A percentile compares a stretch with the other conserved stretches of the same genome.
These are phyloP conservation scores for Salvelinus sp. DNA, from an alignment of 2,113 vertebrate species.

Conservation along the genomic window DNA sequence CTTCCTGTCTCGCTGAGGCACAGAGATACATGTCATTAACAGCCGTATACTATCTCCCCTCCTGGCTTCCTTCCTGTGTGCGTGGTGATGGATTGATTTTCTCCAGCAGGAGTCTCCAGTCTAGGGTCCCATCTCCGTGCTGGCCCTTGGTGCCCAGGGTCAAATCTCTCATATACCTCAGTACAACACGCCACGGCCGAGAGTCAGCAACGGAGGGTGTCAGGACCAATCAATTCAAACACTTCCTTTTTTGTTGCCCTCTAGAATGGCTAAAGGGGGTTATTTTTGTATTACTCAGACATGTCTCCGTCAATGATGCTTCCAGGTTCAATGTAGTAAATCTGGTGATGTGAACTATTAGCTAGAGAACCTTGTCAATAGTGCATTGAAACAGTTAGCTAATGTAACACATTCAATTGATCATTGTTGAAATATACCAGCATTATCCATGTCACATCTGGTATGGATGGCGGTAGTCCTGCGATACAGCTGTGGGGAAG, in stretches of 20 bases:
- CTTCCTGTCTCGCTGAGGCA: slow-evolving; percentile 63
- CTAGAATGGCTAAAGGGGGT: slow-evolving; percentile 6
- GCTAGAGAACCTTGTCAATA: too few species aligned
- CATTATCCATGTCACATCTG: not conserved
- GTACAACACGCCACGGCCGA: slow-evolving; percentile 34
- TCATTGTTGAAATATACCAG: slow-evolving; percentile 18
- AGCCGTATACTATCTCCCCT: slow-evolving; percentile 64
- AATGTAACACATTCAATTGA: slow-evolving; percentile 19
- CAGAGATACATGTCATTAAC: slow-evolving; percentile 72
- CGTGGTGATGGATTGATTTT: slow-evolving; percentile 73
- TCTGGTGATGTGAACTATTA: too few species aligned
- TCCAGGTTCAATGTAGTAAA: too few species aligned
- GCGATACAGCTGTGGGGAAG: not conserved
- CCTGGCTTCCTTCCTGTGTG: slow-evolving; percentile 72
- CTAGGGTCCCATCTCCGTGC: slow-evolving; percentile 51
- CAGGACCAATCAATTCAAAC: not conserved
- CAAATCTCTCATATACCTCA: slow-evolving; percentile 58
- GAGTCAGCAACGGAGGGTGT: slow-evolving; percentile 13
- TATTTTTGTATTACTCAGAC: too few species aligned
- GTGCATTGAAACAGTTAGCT: not conserved
- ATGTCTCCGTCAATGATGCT: too few species aligned
- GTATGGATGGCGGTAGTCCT: too few species aligned
- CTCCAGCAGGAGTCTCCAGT: slow-evolving; percentile 50
- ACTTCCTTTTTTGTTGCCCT: too few species aligned
- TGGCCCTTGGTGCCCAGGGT: slow-evolving; percentile 62